Base-by-base conservation (phyloP, 2,113 vertebrate species). In the Danionella cerebrum region DNA sequence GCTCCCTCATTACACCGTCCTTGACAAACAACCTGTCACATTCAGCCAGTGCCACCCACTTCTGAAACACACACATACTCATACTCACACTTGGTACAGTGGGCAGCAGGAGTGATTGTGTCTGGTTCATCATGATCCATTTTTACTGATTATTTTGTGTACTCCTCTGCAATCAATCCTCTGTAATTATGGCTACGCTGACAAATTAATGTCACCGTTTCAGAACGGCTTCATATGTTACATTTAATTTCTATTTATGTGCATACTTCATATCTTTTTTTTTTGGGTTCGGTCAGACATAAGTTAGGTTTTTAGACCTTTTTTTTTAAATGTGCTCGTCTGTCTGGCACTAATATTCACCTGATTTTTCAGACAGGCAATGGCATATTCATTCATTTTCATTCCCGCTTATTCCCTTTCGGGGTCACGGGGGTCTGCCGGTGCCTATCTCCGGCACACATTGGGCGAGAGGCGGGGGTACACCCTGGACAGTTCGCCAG, bases 1-100 rank as follows among this genome's bases (percentile, higher is more conserved):
- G 19, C 13, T 55, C 21, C 22, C 24, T 60, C 33, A 69, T 57
- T 58, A 55, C 35, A 38, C n/a, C 18, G 38, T 41, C 25, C 16
- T 33, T 73, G 71, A 68, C 67, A 55, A 73, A 68, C 51, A 57
- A 54, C 50, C 41, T 60, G 70, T 72, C 70, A 65, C 13, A 42
- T 58, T 38, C 13, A 54, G 19, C 13, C 71, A 55, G 21, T 25
- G 18, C 52, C 47, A 59, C 38, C 41, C 44, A 44, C 44, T 25
- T 51, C 51, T 67, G 42, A 51, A 48, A 71, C 44, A 71, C 25
- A 48, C 31, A 73, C 25, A 29, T 21, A 22, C 45, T 13, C 1
- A 10, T 14, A 52, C n/a, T n/a, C n/a, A n/a, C n/a, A n/a, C n/a
- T n/a, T n/a, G n/a, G 29, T 53, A 19, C 14, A 13, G 51, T 45